A percentile compares a stretch with the other conserved stretches of the same genome.
Evolutionary conservation across 2,113 vertebrate species (phyloP).

Genomic region (Laterallus jamaicensis): DNA sequence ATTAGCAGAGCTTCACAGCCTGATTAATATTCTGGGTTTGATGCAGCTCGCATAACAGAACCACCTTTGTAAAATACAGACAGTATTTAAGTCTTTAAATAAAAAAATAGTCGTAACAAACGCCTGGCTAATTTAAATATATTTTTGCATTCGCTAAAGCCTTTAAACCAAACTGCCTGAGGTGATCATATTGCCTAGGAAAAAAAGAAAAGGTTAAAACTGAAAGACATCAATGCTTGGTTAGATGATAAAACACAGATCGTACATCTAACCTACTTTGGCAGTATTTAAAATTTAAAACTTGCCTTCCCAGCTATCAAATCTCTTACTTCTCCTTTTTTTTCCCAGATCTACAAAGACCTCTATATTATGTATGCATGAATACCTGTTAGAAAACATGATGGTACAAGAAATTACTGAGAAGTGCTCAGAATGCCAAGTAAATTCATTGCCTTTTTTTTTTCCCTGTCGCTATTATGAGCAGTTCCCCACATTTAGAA

Average conservation of each 20-base stretch:
- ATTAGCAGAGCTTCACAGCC: constrained; percentile 24
- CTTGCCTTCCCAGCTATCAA: constrained; percentile 37
- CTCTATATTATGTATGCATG: constrained; percentile 38
- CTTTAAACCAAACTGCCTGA: constrained; percentile 48
- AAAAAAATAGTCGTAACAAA: neutral
- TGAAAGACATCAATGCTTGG: constrained; percentile 20
- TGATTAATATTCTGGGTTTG: constrained; percentile 33
- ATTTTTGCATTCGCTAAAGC: neutral
- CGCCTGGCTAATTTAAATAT: neutral
- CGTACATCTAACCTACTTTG: constrained; percentile 43
- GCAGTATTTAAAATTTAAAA: constrained; percentile 60
- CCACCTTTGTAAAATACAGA: constrained; percentile 12
- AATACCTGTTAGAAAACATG: constrained; percentile 48
- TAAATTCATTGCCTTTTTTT: neutral
- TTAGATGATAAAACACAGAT: constrained; percentile 41
- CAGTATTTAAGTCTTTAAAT: neutral
- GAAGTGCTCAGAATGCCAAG: neutral
- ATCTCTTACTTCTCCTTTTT: constrained; percentile 15
- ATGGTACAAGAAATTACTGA: neutral
- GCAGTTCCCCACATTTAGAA: neutral
- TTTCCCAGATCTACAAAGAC: constrained; percentile 20
- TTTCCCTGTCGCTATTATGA: constrained; percentile 24
- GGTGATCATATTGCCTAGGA: neutral
- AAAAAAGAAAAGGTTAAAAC: constrained; percentile 31
- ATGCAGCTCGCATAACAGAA: constrained; percentile 11